Evolutionary conservation across 2,888 invertebrate species (phyloP).

Genomic region (Pammene fasciana): DNA sequence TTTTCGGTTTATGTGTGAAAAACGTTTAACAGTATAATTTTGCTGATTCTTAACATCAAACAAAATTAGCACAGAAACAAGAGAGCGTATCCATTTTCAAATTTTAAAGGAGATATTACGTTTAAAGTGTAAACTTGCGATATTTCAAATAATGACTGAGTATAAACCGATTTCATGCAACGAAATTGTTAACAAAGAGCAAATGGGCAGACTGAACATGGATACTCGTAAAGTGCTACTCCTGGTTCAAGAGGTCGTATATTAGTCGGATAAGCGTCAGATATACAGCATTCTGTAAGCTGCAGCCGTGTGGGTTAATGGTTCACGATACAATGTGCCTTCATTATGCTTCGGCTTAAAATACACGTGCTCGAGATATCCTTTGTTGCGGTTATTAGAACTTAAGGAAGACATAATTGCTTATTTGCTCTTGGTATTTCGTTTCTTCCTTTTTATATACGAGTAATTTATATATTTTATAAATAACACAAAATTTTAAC

Average conservation of each 20-base stretch:
- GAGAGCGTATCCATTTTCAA: not conserved
- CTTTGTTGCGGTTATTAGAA: conserved; percentile 18
- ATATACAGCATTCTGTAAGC: not conserved
- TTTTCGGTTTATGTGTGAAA: not conserved
- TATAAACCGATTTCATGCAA: conserved; percentile 38
- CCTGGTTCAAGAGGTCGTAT: conserved; percentile 3
- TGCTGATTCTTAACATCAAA: not conserved
- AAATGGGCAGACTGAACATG: conserved; percentile 12
- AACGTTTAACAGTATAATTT: not conserved
- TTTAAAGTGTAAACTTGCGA: not conserved
- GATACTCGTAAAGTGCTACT: not conserved
- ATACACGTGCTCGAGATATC: conserved; percentile 18
- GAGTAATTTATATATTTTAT: not conserved
- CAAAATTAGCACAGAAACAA: not conserved
- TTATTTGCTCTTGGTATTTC: too few relatives aligned
- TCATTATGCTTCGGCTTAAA: conserved; percentile 25
- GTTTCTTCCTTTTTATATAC: not conserved
- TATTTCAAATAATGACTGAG: conserved; percentile 33
- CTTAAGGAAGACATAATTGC: conserved; percentile 11
- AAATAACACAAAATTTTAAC: too few relatives aligned
- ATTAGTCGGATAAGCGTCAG: conserved; percentile 1
- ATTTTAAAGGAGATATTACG: conserved; percentile 9
- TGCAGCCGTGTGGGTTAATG: conserved; percentile 5
- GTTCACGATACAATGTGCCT: conserved; percentile 22
- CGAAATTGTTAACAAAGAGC: conserved; percentile 33